phyloP scores from a whole-genome alignment of 2,797 vertebrate genomes.

The Nyctibius grandis region DNA sequence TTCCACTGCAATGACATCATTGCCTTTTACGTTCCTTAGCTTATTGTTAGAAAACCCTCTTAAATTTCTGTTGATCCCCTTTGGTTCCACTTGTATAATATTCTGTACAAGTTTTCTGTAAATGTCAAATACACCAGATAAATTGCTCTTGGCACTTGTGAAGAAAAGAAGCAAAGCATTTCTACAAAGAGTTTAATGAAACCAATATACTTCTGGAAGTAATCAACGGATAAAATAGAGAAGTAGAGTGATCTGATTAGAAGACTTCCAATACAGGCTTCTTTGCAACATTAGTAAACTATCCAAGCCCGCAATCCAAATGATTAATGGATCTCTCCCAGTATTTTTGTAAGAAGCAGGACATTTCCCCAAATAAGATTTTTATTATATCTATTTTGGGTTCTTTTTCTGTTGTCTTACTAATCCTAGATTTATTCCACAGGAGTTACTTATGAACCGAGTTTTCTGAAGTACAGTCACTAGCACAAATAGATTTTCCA shows the following conservation, averaged over 20 bases:
- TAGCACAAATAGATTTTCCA: neutral
- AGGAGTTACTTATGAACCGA: neutral
- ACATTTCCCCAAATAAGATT: slow-evolving; percentile 20
- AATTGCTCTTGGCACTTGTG: neutral
- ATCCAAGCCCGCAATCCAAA: neutral
- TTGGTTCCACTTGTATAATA: slow-evolving; percentile 12
- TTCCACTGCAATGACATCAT: neutral
- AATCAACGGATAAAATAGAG: slow-evolving; percentile 2
- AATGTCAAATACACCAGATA: neutral
- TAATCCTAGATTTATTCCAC: slow-evolving; percentile 11
- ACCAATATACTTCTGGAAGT: slow-evolving; percentile 27
- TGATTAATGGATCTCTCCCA: neutral
- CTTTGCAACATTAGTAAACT: slow-evolving; percentile 6
- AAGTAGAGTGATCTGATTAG: slow-evolving; percentile 28
- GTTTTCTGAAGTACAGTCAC: neutral
- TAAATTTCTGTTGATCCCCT: slow-evolving; percentile 10
- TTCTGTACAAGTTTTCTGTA: neutral
- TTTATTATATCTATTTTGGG: neutral
- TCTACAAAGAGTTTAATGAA: slow-evolving; percentile 30
- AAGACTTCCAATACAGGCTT: slow-evolving; percentile 15
- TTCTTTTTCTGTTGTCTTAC: neutral
- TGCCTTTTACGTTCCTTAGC: neutral
- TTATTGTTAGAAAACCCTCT: neutral
- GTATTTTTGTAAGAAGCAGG: slow-evolving; percentile 26
- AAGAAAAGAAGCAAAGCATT: slow-evolving; percentile 23